phyloP scores from a whole-genome alignment of 2,797 vertebrate genomes.

The Picus viridis region DNA sequence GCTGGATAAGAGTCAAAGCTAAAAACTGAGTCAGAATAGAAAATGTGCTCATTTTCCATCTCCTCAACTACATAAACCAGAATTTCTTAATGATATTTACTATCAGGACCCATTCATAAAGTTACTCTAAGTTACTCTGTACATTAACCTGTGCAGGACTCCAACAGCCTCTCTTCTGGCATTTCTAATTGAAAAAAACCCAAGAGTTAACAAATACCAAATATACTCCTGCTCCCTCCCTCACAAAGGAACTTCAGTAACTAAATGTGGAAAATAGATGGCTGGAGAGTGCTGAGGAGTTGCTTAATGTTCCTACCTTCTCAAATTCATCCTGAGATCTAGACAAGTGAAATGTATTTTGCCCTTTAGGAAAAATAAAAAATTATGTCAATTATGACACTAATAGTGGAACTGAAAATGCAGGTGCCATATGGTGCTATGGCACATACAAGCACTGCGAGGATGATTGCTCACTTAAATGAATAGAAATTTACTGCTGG shows the following conservation, averaged over 20 bases:
- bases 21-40: neutral
- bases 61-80: neutral
- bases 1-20: neutral
- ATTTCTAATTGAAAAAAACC: neutral
- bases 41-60: neutral
- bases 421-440: constrained; percentile 1
- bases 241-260: neutral
- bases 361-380: constrained; percentile 16
- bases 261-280: neutral
- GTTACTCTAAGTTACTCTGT: neutral
- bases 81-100: neutral
- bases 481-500: neutral
- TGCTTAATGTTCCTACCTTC: neutral
- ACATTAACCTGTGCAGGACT: neutral
- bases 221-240: neutral
- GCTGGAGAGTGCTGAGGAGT: neutral
- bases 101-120: neutral
- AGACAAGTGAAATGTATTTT: constrained; percentile 6
- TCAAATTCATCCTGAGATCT: neutral
- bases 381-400: neutral
- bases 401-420: neutral
- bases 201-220: neutral
- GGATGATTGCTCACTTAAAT: neutral
- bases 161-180: neutral
- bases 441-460: neutral